phyloP scores from a whole-genome alignment of 2,888 invertebrate genomes.

The Dryomyza anilis region DNA sequence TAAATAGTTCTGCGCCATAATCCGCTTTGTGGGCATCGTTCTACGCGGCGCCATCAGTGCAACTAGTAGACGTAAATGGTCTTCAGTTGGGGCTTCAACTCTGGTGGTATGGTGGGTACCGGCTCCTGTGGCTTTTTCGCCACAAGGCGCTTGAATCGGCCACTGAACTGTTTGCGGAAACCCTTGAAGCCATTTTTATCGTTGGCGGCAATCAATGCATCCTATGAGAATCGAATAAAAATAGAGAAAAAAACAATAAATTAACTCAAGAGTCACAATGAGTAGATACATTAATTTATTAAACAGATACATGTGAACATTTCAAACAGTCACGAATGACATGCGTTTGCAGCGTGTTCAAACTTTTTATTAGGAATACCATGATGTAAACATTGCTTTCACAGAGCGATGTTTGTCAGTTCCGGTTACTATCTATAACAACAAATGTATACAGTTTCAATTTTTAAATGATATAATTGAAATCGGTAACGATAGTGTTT shows the following conservation, averaged over 20 bases:
- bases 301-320: no score
- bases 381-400: no score
- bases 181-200: slow-evolving; percentile 79
- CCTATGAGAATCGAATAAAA: slow-evolving; percentile 64
- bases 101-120: slow-evolving; percentile 83
- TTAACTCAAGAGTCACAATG: no score
- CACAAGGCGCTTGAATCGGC: slow-evolving; percentile 83
- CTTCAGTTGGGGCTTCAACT: slow-evolving; percentile 85
- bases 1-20: background rate
- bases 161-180: slow-evolving; percentile 83
- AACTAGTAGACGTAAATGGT: slow-evolving; percentile 84
- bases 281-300: no score
- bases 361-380: no score
- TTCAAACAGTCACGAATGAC: background rate
- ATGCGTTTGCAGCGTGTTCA: background rate
- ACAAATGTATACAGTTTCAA: no score
- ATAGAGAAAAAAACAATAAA: no score
- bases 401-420: no score
- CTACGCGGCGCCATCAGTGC: slow-evolving; percentile 44
- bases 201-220: slow-evolving; percentile 75
- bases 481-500: no score
- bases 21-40: slow-evolving; percentile 29
- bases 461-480: no score
- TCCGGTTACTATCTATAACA: no score
- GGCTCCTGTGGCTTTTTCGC: slow-evolving; percentile 80